These are phyloP conservation scores for Hormaphis cornu DNA, from an alignment of 1,140 invertebrate species.

Conservation along the genomic window DNA sequence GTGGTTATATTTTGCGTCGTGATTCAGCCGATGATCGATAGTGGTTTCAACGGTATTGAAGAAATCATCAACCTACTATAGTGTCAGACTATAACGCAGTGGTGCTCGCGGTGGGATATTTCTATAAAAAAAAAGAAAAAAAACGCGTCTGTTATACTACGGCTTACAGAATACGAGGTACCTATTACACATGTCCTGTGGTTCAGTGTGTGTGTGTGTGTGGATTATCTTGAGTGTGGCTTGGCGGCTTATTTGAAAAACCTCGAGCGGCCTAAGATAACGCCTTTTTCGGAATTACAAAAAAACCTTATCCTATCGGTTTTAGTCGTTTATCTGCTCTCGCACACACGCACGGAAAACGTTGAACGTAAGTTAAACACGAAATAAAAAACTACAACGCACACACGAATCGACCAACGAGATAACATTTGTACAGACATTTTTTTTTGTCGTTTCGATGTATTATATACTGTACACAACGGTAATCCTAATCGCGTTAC, in stretches of 20 bases:
- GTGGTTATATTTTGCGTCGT: too few species aligned
- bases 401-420: slow-evolving; percentile 1
- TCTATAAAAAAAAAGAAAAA: too few species aligned
- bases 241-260: slow-evolving; percentile 23
- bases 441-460: neutral
- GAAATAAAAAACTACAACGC: neutral
- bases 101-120: too few species aligned
- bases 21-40: too few species aligned
- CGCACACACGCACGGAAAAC: neutral
- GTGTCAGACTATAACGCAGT: too few species aligned
- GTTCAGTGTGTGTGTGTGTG: neutral
- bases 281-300: neutral
- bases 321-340: neutral
- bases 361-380: slow-evolving; percentile 10
- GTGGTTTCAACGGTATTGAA: too few species aligned
- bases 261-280: slow-evolving; percentile 4
- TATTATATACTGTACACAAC: too few species aligned
- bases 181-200: too few species aligned
- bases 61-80: too few species aligned
- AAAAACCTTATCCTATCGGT: slow-evolving; percentile 23
- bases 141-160: too few species aligned
- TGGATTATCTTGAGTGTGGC: slow-evolving; percentile 15
- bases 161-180: too few species aligned
- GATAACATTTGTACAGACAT: neutral
- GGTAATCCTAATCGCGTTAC: too few species aligned